A percentile compares a stretch with the other conserved stretches of the same genome.
Conservation (phyloP, 2,888 invertebrate genomes). For the Lasioglossum marginatum region DNA sequence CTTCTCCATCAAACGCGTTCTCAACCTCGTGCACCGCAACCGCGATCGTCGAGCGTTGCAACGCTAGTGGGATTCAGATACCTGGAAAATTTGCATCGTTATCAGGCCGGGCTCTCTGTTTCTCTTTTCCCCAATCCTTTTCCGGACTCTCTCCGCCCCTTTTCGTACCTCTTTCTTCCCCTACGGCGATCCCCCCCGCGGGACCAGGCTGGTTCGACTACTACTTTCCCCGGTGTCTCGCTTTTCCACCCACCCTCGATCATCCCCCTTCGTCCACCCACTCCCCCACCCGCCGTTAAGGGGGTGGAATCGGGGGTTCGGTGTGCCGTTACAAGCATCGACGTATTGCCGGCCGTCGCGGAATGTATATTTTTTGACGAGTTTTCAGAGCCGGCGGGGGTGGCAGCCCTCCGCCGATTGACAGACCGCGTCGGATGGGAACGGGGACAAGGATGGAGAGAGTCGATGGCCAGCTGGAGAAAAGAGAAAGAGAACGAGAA, state of each 20-base stretch:
- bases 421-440: constrained; percentile 61
- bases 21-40: constrained; percentile 47
- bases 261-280: background rate
- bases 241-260: background rate
- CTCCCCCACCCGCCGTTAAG: background rate
- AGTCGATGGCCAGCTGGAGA: constrained; percentile 7
- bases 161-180: background rate
- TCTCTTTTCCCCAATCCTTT: constrained; percentile 43
- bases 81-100: constrained; percentile 65
- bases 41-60: constrained; percentile 26
- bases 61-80: constrained; percentile 41
- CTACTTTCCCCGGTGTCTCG: background rate
- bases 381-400: constrained; percentile 60
- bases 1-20: constrained; percentile 21
- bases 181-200: background rate
- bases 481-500: background rate
- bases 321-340: constrained; percentile 58
- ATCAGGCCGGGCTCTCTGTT: constrained; percentile 41
- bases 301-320: constrained; percentile 14
- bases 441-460: constrained; percentile 69
- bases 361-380: constrained; percentile 75
- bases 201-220: background rate
- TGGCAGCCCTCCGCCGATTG: constrained; percentile 59
- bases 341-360: constrained; percentile 62
- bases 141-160: constrained; percentile 16